Evolutionary conservation across 2,888 invertebrate species (phyloP).

Genomic region (Synanthedon formicaeformis): DNA sequence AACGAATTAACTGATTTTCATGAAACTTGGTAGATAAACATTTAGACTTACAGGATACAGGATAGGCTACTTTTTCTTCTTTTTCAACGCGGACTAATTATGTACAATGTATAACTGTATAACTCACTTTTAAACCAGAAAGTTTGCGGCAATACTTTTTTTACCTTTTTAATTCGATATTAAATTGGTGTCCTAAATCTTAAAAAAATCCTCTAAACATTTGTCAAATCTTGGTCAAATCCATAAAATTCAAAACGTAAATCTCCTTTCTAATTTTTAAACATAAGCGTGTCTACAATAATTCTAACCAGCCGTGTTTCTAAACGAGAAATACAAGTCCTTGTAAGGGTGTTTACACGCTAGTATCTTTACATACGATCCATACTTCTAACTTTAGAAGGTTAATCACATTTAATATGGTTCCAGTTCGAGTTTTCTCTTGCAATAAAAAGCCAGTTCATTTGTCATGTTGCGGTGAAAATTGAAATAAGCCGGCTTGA

Average conservation of each 20-base stretch:
- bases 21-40: too few relatives aligned
- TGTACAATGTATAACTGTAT: too few relatives aligned
- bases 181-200: too few relatives aligned
- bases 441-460: background rate
- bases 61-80: too few relatives aligned
- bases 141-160: too few relatives aligned
- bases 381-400: background rate
- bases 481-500: background rate
- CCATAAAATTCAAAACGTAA: conserved; percentile 33
- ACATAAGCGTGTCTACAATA: conserved; percentile 21
- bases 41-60: too few relatives aligned
- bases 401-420: background rate
- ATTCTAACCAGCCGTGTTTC: conserved; percentile 21
- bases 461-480: background rate
- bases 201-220: too few relatives aligned
- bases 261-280: conserved; percentile 23
- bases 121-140: too few relatives aligned
- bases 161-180: too few relatives aligned
- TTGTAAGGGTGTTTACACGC: conserved; percentile 10
- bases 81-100: too few relatives aligned
- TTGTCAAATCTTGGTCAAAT: conserved; percentile 49
- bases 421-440: background rate
- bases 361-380: background rate
- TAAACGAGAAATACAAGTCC: conserved; percentile 27
- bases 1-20: too few relatives aligned